phyloP scores from a whole-genome alignment of 2,113 vertebrate species.

The Aspidoscelis tigris region DNA sequence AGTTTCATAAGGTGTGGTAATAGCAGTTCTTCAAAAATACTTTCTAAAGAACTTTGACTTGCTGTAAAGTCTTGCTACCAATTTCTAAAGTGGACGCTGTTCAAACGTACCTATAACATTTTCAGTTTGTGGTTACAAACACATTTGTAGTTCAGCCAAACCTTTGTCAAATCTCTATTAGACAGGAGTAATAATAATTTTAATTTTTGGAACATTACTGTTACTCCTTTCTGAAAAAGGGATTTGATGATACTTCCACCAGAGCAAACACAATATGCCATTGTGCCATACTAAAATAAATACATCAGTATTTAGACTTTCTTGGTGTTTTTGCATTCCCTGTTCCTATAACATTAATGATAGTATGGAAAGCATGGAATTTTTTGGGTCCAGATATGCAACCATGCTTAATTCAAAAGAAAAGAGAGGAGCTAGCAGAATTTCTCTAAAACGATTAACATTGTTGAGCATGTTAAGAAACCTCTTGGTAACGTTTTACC shows the following conservation, averaged over 20 bases:
- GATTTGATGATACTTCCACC: background rate
- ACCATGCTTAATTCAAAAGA: too few relatives aligned
- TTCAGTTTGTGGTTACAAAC: background rate
- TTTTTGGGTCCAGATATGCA: too few relatives aligned
- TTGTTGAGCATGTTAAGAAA: background rate
- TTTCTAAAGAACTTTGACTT: background rate
- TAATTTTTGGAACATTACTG: background rate
- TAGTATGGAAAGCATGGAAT: too few relatives aligned
- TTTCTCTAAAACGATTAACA: background rate
- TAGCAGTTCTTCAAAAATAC: background rate
- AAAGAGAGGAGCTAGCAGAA: background rate
- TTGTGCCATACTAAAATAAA: background rate
- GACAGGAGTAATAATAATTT: background rate
- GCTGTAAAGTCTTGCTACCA: background rate
- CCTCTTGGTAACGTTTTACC: fast-evolving
- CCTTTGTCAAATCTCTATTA: too few relatives aligned
- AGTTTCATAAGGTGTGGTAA: background rate
- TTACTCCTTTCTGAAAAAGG: background rate
- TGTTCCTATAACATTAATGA: too few relatives aligned
- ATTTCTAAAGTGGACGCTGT: background rate
- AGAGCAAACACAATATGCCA: background rate
- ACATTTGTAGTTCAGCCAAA: background rate
- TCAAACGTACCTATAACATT: background rate
- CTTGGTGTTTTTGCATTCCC: too few relatives aligned
- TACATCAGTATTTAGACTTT: background rate